Evolutionary conservation across 1,140 invertebrate species (phyloP).

Genomic region (Acromyrmex heyeri): DNA sequence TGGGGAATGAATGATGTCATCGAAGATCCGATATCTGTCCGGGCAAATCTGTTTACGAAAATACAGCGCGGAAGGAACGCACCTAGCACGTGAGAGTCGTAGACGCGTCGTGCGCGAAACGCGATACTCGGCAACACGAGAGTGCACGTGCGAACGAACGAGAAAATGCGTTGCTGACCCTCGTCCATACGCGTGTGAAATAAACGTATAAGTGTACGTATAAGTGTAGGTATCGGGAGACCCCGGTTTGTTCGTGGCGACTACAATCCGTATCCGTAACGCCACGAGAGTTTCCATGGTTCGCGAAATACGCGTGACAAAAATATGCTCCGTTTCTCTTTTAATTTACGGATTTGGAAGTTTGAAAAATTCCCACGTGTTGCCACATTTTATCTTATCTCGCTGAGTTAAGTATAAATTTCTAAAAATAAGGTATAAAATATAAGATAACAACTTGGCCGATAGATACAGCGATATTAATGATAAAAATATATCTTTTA

Average conservation of each 20-base stretch:
- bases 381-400: constrained; percentile 9
- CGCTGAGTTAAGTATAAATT: neutral
- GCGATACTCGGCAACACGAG: constrained; percentile 30
- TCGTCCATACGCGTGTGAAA: neutral
- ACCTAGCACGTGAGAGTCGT: constrained; percentile 28
- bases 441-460: constrained; percentile 18
- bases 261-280: constrained; percentile 4
- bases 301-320: neutral
- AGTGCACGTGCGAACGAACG: constrained; percentile 40
- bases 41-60: constrained; percentile 35
- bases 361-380: neutral
- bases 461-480: neutral
- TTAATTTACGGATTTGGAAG: constrained; percentile 2
- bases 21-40: constrained; percentile 9
- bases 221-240: neutral
- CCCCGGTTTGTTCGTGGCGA: neutral
- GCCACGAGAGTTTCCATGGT: constrained; percentile 8
- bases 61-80: constrained; percentile 13
- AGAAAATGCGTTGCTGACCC: constrained; percentile 38
- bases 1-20: neutral
- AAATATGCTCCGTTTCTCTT: neutral
- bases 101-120: constrained; percentile 42
- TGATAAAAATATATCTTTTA: neutral
- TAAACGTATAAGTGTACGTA: neutral
- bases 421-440: neutral